These are phyloP conservation scores for Gymnocephalus cernua DNA, from an alignment of 2,113 vertebrate species.

Conservation along the genomic window DNA sequence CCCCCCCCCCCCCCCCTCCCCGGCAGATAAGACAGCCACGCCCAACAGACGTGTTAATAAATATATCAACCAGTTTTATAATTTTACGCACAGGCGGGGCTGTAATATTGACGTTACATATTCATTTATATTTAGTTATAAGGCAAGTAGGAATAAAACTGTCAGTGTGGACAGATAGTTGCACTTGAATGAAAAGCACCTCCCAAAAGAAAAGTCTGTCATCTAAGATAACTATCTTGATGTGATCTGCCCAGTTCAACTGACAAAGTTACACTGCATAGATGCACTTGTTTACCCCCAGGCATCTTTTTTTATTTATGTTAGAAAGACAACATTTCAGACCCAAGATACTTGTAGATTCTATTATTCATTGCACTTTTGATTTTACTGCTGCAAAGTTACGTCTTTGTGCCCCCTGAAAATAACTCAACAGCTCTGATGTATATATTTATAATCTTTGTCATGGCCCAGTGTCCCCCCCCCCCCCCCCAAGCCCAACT, in stretches of 20 bases:
- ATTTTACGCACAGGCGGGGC: constrained; percentile 59
- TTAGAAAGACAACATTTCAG: background rate
- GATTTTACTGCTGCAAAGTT: background rate
- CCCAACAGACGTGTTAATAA: constrained; percentile 72
- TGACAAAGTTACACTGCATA: background rate
- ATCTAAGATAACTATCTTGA: background rate
- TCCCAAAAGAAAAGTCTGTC: background rate
- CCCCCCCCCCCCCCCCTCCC: background rate
- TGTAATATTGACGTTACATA: constrained; percentile 12
- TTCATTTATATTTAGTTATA: background rate
- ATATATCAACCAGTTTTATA: constrained; percentile 19
- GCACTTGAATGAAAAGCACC: constrained; percentile 7
- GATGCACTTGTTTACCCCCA: too few species aligned
- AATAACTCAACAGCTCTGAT: background rate
- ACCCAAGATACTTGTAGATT: background rate
- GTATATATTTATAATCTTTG: background rate
- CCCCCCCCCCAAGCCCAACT: background rate
- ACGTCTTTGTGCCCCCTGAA: too few species aligned
- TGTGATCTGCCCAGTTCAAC: background rate
- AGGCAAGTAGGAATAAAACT: background rate
- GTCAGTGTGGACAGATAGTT: background rate
- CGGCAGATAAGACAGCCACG: constrained; percentile 71
- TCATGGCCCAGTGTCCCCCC: background rate
- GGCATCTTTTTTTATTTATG: background rate
- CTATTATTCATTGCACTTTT: background rate